Base-by-base conservation (phyloP, 2,888 invertebrate species). In the Timema podura region DNA sequence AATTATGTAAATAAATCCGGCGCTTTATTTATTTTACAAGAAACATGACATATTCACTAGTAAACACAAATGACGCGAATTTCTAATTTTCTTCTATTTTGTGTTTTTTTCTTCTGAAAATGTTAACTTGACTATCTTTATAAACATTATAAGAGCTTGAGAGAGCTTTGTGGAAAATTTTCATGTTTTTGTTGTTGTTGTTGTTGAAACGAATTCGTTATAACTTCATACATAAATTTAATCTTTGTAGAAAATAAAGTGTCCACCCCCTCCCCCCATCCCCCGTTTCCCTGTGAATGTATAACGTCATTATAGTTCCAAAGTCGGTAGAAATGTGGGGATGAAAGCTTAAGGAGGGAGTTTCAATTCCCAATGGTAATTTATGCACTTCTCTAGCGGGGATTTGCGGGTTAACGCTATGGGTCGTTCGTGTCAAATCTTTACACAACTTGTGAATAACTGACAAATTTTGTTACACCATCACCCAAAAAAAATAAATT, bases 351-450 rank as follows among this genome's bases (percentile, higher is more conserved):
- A 61, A 61, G 61, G 61, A 61, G 61, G 44, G 61, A 61, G 61
- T 61, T 45, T 61, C 61, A 61, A 61, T 61, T 61, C 61, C 61
- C 61, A 44, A 61, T 61, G 61, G 61, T 61, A 61, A 61, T 61
- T 61, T 61, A 61, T 61, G 61, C 61, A 45, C 45, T 61, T 61
- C 45, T 45, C 45, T 45, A 9, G 44, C 11, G 61, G 61, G 13
- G 45, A 51, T 51, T n/a, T n/a, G 11, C 44, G 9, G 10, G 30
- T 61, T 44, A 44, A 44, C 9, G 13, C 6, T 11, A n/a, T 44
- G 6, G 44, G 45, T 30, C 61, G 2, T 9, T 5, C 7, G 30
- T 30, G 30, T 30, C 30, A 30, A 30, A 44, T 61, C 61, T 61
- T 61, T 45, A 30, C n/a, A 45, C 61, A 13, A 61, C 61, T 61